Conservation (phyloP, 2,797 vertebrate genomes). For the Clarias platycephalus region DNA sequence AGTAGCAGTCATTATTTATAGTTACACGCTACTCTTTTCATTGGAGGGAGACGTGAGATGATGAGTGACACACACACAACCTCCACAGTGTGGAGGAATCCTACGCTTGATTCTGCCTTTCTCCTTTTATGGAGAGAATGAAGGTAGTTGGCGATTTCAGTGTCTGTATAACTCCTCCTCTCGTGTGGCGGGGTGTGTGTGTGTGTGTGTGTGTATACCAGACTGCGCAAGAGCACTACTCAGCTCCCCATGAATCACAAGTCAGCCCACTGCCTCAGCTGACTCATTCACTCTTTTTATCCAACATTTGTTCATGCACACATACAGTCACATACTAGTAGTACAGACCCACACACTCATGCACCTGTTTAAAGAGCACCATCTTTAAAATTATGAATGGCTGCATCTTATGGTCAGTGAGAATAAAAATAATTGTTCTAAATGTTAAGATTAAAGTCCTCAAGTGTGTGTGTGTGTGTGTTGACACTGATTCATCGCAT, state of each 20-base stretch:
- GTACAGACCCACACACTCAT: not conserved
- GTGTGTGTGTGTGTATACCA: constrained; percentile 43
- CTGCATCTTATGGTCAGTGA: too few species aligned
- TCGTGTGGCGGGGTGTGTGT: constrained; percentile 25
- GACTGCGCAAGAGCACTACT: constrained; percentile 11
- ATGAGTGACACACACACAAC: constrained; percentile 22
- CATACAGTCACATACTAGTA: constrained; percentile 3
- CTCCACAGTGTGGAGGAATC: constrained; percentile 30
- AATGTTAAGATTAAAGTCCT: too few species aligned
- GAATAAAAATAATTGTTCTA: too few species aligned
- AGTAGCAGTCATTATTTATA: constrained; percentile 17
- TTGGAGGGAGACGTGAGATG: constrained; percentile 39
- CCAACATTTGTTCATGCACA: not conserved
- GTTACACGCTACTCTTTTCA: constrained; percentile 28
- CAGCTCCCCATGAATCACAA: constrained; percentile 43
- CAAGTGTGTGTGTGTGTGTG: constrained; percentile 1
- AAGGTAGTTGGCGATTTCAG: constrained; percentile 50
- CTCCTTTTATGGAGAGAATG: constrained; percentile 58
- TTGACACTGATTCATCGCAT: not conserved
- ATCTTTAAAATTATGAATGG: not conserved
- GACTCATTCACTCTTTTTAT: constrained; percentile 28
- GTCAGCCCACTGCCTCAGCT: constrained; percentile 27
- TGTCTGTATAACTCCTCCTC: constrained; percentile 40
- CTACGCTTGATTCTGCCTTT: constrained; percentile 40
- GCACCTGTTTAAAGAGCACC: constrained; percentile 5